Percentiles rank a stretch among this genome's conserved stretches.
Conservation (phyloP, 2,888 invertebrate genomes). For the Hypomecis punctinalis region DNA sequence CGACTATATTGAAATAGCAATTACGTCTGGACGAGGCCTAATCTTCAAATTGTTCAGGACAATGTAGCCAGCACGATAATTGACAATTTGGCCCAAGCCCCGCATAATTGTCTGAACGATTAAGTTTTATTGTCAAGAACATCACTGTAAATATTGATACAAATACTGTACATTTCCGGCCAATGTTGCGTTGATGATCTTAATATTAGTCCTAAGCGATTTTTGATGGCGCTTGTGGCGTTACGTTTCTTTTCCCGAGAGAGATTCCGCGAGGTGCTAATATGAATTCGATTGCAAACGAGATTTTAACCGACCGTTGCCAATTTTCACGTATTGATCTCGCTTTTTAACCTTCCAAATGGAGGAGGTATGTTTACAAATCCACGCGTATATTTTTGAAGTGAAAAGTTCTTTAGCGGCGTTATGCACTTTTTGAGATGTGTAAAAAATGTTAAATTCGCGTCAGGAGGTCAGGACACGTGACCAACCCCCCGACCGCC, state of each 20-base stretch:
- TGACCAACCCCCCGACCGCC: too few relatives aligned
- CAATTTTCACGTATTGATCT: conserved; percentile 4
- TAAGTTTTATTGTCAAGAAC: conserved; percentile 63
- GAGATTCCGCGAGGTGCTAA: conserved; percentile 19
- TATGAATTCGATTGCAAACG: conserved; percentile 30
- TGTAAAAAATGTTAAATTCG: too few relatives aligned
- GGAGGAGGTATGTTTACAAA: neutral
- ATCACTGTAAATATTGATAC: conserved; percentile 66
- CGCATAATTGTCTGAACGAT: conserved; percentile 63
- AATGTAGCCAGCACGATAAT: conserved; percentile 57
- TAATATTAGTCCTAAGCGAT: conserved; percentile 69
- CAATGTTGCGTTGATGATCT: conserved; percentile 60
- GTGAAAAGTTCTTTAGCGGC: too few relatives aligned
- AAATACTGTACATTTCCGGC: conserved; percentile 55
- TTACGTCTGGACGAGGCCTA: conserved; percentile 35
- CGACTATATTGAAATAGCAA: conserved; percentile 37
- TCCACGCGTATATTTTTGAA: too few relatives aligned
- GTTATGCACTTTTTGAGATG: too few relatives aligned
- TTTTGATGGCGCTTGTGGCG: conserved; percentile 62
- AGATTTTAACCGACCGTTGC: conserved; percentile 13
- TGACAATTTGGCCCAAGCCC: conserved; percentile 55
- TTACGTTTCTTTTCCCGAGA: conserved; percentile 20
- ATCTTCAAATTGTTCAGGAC: conserved; percentile 53
- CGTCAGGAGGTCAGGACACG: too few relatives aligned
- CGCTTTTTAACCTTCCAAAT: too few relatives aligned